A percentile compares a stretch with the other conserved stretches of the same genome.
These are phyloP conservation scores for Torymus tubicola DNA, from an alignment of 2,888 invertebrate genomes.

Conservation along the genomic window DNA sequence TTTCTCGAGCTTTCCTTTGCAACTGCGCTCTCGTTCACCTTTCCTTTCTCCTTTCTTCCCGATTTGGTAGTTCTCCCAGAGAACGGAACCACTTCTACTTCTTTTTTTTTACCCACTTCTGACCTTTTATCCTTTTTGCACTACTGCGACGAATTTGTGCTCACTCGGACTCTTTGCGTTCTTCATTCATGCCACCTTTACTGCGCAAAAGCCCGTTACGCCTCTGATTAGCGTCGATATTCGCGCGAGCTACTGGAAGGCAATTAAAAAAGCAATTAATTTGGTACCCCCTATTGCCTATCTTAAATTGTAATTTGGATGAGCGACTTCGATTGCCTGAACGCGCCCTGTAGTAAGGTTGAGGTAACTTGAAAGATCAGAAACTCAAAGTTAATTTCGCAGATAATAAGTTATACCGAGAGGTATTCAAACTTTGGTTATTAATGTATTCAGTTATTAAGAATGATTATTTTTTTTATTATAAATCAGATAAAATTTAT, in stretches of 20 bases:
- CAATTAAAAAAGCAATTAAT: conserved; percentile 43
- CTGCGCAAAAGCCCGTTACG: neutral
- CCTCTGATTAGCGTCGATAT: conserved; percentile 14
- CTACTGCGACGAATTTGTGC: too few species aligned
- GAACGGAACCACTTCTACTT: neutral
- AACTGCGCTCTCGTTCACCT: neutral
- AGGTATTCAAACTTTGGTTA: too few species aligned
- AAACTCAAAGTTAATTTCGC: too few species aligned
- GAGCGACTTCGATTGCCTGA: neutral
- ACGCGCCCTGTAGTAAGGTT: neutral
- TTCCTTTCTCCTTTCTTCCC: neutral
- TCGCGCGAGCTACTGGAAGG: neutral
- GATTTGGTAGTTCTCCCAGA: too few species aligned
- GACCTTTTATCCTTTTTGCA: too few species aligned
- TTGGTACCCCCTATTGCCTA: neutral
- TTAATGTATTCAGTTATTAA: too few species aligned
- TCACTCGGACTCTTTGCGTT: too few species aligned
- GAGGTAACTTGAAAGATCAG: too few species aligned
- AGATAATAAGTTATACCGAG: too few species aligned
- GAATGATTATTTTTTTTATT: too few species aligned
- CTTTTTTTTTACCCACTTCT: neutral
- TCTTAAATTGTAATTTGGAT: neutral
- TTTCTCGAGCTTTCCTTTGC: neutral
- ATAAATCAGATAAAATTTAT: too few species aligned
- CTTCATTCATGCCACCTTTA: too few species aligned